Percentiles rank a stretch among this genome's conserved stretches.
Evolutionary conservation across 1,140 invertebrate species (phyloP).

Genomic region (Aphaenogaster rudis): DNA sequence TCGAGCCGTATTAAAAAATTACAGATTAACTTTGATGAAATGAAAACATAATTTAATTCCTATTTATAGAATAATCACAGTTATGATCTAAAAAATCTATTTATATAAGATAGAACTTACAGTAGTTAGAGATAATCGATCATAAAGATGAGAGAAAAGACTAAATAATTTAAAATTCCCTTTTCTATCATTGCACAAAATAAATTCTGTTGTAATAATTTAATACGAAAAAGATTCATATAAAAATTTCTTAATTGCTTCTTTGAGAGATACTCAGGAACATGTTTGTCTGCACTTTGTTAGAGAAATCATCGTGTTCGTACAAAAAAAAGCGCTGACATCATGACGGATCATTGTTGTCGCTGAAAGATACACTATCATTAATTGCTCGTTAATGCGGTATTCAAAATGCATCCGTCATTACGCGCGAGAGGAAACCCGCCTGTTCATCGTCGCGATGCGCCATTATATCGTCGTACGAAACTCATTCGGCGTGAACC

Average conservation of each 20-base stretch:
- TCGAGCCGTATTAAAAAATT: background rate
- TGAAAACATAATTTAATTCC: background rate
- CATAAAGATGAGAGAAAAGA: background rate
- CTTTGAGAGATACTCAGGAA: background rate
- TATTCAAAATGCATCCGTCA: constrained; percentile 48
- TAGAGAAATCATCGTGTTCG: background rate
- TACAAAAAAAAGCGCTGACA: constrained; percentile 4
- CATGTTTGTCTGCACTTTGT: background rate
- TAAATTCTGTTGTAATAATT: background rate
- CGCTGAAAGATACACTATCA: constrained; percentile 17
- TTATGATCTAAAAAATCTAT: background rate
- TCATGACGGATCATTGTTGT: background rate
- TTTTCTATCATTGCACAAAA: background rate
- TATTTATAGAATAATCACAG: background rate
- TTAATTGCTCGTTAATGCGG: constrained; percentile 49
- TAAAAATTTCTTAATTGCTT: background rate
- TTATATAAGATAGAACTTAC: background rate
- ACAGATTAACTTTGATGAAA: background rate
- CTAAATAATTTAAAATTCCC: background rate
- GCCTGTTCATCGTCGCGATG: constrained; percentile 55
- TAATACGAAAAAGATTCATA: background rate
- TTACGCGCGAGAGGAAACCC: constrained; percentile 28
- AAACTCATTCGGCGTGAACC: constrained; percentile 58
- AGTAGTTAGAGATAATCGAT: background rate
- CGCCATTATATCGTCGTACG: constrained; percentile 50